These are phyloP conservation scores for Synodontis membranacea DNA, from an alignment of 2,113 vertebrate species.

Conservation along the genomic window DNA sequence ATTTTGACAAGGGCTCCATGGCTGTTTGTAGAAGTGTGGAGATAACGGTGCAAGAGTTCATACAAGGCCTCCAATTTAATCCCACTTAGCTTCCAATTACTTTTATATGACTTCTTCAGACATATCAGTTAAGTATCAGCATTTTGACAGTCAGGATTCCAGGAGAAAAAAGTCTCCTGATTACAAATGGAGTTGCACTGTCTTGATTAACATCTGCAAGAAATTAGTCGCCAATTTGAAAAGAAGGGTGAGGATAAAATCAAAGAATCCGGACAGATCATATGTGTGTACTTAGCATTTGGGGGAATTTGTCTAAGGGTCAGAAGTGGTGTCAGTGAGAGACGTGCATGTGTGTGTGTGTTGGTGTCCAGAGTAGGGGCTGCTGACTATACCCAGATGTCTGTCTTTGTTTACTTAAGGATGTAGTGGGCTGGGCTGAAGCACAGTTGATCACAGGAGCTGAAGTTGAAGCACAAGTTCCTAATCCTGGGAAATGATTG, in stretches of 20 bases:
- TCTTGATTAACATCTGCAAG: background rate
- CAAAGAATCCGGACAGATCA: background rate
- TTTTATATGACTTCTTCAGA: background rate
- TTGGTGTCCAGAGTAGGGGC: background rate
- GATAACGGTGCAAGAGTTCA: background rate
- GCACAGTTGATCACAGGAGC: constrained; percentile 29
- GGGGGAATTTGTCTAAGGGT: constrained; percentile 8
- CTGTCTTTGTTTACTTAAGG: constrained; percentile 46
- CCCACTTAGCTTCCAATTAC: background rate
- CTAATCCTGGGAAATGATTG: background rate
- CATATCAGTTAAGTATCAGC: background rate
- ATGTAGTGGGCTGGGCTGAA: constrained; percentile 41
- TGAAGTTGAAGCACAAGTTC: constrained; percentile 20
- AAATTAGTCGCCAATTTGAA: background rate
- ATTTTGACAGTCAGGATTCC: background rate
- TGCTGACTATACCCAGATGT: constrained; percentile 45
- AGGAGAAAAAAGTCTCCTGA: background rate
- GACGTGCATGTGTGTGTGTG: constrained; percentile 7
- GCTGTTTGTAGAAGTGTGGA: constrained; percentile 18
- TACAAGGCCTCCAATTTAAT: background rate
- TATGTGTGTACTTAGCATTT: background rate
- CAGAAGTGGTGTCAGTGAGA: background rate
- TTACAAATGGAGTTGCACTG: background rate
- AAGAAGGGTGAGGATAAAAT: background rate
- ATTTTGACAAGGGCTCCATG: background rate